Percentiles rank a stretch among this genome's conserved stretches.
phyloP scores from a whole-genome alignment of 2,888 invertebrate genomes.

The Lathronympha strigana region DNA sequence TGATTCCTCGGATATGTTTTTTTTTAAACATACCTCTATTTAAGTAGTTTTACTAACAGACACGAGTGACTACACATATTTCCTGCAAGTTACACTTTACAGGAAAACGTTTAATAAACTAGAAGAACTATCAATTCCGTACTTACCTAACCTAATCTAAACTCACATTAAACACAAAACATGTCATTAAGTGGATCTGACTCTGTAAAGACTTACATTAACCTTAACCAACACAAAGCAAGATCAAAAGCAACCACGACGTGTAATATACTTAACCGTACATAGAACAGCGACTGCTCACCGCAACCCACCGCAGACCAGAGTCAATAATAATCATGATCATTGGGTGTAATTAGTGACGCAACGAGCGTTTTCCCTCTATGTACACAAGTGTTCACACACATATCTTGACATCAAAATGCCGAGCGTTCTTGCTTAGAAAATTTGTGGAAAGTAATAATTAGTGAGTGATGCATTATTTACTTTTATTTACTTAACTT shows the following conservation, averaged over 20 bases:
- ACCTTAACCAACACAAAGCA: neutral
- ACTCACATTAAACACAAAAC: neutral
- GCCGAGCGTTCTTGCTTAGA: conserved; percentile 12
- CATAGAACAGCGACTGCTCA: conserved; percentile 9
- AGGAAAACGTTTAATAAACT: neutral
- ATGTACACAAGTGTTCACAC: conserved; percentile 26
- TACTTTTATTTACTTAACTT: neutral
- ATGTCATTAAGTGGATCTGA: neutral
- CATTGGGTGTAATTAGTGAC: conserved; percentile 38
- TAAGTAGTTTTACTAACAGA: too few species aligned
- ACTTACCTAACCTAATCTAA: neutral
- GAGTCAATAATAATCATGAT: conserved; percentile 38
- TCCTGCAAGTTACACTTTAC: neutral
- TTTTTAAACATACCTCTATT: too few species aligned
- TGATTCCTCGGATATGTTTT: too few species aligned
- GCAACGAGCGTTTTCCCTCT: conserved; percentile 37
- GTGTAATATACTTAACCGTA: conserved; percentile 6
- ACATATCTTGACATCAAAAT: conserved; percentile 35
- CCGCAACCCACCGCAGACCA: conserved; percentile 32
- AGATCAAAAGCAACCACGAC: conserved; percentile 18
- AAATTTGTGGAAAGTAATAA: conserved; percentile 4
- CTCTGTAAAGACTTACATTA: neutral
- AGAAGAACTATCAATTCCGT: neutral
- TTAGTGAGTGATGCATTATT: conserved; percentile 2
- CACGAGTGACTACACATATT: too few species aligned